phyloP scores from a whole-genome alignment of 1,140 invertebrate species.

The Paraescarpia echinospica region DNA sequence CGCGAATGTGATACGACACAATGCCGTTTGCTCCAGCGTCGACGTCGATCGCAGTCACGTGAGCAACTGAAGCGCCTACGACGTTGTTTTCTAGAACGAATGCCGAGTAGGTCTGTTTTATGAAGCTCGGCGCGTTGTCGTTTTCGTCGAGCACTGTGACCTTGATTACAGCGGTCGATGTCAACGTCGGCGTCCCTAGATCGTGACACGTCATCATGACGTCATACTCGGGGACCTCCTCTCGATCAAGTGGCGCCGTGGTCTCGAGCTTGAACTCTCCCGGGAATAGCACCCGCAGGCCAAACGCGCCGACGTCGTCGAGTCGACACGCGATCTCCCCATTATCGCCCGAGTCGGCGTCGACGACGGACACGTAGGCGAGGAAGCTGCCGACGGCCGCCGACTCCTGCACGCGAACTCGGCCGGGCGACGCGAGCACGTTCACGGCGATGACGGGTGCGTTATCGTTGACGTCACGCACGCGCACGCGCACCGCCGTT shows the following conservation, averaged over 20 bases:
- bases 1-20: slow-evolving; percentile 17
- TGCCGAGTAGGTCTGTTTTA: slow-evolving; percentile 5
- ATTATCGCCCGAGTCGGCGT: slow-evolving; percentile 10
- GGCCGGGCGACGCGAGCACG: neutral
- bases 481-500: slow-evolving; percentile 11
- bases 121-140: slow-evolving; percentile 28
- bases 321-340: slow-evolving; percentile 11
- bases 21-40: slow-evolving; percentile 25
- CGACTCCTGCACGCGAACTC: neutral
- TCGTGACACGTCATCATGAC: slow-evolving; percentile 26
- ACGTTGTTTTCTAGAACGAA: slow-evolving; percentile 34
- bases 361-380: slow-evolving; percentile 20
- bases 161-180: neutral
- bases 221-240: slow-evolving; percentile 6
- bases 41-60: slow-evolving; percentile 21
- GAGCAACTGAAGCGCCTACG: slow-evolving; percentile 21
- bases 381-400: slow-evolving; percentile 9
- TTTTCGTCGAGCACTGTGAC: slow-evolving; percentile 27
- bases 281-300: neutral
- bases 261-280: slow-evolving; percentile 23
- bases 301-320: neutral
- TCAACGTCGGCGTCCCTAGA: neutral
- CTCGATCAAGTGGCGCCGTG: slow-evolving; percentile 18
- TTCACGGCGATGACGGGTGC: slow-evolving; percentile 24
- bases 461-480: slow-evolving; percentile 32